A percentile compares a stretch with the other conserved stretches of the same genome.
Evolutionary conservation across 1,140 invertebrate genomes (phyloP).

Genomic region (Liolophura sinensis): DNA sequence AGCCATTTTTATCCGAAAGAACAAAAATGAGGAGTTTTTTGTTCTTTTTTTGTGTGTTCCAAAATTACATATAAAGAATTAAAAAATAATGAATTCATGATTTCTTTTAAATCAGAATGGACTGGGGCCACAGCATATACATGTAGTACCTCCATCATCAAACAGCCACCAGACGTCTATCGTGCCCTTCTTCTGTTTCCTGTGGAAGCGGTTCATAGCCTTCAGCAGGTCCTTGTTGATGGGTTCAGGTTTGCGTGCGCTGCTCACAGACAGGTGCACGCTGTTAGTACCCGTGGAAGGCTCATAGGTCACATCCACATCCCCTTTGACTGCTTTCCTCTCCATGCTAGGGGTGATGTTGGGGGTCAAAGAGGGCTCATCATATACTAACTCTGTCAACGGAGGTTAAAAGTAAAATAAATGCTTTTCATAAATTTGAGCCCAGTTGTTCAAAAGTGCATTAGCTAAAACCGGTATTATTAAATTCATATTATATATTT

Average conservation of each 20-base stretch:
- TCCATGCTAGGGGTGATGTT: slow-evolving; percentile 2
- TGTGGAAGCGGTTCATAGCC: slow-evolving; percentile 67
- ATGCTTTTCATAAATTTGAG: too few relatives aligned
- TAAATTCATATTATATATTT: too few relatives aligned
- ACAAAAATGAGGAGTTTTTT: too few relatives aligned
- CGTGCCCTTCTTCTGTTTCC: slow-evolving; percentile 65
- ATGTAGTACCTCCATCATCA: slow-evolving; percentile 75
- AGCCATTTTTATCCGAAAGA: too few relatives aligned
- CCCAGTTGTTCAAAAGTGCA: too few relatives aligned
- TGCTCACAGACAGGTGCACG: neutral
- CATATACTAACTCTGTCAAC: neutral
- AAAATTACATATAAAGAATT: too few relatives aligned
- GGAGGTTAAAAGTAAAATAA: too few relatives aligned
- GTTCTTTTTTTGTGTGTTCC: too few relatives aligned
- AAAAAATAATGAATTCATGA: too few relatives aligned
- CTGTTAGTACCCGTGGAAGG: neutral
- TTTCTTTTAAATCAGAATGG: too few relatives aligned
- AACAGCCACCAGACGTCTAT: slow-evolving; percentile 98
- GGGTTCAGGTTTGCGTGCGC: neutral
- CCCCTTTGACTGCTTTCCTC: neutral
- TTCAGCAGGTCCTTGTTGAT: slow-evolving; percentile 38
- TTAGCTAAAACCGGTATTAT: too few relatives aligned
- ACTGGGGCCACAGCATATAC: neutral
- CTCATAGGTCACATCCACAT: neutral
- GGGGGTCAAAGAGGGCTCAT: neutral